Conservation (phyloP, 2,888 invertebrate species). For the Campopleginae sp. region DNA sequence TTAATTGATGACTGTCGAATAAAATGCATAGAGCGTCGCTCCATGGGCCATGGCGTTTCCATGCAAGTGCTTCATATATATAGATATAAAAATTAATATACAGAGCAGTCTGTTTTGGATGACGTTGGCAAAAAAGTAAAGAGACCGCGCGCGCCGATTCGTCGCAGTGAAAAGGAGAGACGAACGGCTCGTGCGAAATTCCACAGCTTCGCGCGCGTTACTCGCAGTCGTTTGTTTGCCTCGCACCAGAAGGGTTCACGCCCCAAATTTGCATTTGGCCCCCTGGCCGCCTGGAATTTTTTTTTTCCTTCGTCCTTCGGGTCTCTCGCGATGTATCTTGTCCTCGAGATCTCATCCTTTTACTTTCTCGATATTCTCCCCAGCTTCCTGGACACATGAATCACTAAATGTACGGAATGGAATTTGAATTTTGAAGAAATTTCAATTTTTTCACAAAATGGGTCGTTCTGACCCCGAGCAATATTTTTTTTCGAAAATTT, state of each 20-base stretch:
- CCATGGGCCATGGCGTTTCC: conserved; percentile 32
- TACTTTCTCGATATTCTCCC: background rate
- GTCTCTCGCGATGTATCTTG: background rate
- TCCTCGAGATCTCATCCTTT: background rate
- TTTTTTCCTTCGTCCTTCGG: background rate
- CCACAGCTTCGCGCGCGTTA: conserved; percentile 51
- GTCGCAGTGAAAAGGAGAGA: background rate
- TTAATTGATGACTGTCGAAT: conserved; percentile 65
- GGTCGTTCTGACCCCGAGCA: background rate
- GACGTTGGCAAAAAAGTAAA: conserved; percentile 50
- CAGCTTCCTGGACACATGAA: background rate
- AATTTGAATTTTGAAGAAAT: background rate
- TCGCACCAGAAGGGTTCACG: conserved; percentile 61
- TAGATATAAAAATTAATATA: background rate
- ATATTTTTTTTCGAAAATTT: background rate
- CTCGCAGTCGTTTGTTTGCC: conserved; percentile 68
- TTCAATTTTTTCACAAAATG: background rate
- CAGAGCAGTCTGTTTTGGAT: conserved; percentile 39
- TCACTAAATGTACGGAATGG: background rate
- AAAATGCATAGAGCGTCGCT: conserved; percentile 45
- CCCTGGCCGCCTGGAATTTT: conserved; percentile 8
- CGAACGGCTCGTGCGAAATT: conserved; percentile 61
- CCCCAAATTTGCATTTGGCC: conserved; percentile 67
- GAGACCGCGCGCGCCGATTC: conserved; percentile 37
- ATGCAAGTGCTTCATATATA: background rate